Conservation (phyloP, 2,113 vertebrate genomes). For the Callorhinus ursinus region DNA sequence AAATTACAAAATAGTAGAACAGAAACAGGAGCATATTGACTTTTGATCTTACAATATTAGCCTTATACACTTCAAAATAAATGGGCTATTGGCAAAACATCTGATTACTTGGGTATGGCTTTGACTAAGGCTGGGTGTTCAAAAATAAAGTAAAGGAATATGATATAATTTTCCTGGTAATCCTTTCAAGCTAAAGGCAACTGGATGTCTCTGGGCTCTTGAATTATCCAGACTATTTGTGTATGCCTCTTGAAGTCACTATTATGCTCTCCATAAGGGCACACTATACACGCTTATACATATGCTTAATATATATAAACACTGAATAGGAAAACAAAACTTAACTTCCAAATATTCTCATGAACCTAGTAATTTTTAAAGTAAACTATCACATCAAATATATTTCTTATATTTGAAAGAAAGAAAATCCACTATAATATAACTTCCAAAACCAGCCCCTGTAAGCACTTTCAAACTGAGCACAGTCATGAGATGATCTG, state of each 20-base stretch:
- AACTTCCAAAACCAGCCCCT: neutral
- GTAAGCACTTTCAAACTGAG: neutral
- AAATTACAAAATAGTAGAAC: conserved; percentile 1
- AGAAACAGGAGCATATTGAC: conserved; percentile 1
- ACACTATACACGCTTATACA: neutral
- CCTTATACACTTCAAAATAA: conserved; percentile 3
- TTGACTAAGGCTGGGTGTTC: neutral
- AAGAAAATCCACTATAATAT: neutral
- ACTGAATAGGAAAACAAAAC: neutral
- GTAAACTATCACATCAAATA: neutral
- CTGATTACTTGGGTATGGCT: neutral
- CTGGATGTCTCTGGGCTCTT: neutral
- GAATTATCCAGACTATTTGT: neutral
- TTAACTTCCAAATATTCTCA: neutral
- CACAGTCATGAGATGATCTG: neutral
- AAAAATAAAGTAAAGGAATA: neutral
- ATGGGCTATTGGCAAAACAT: conserved; percentile 23
- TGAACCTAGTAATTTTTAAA: neutral
- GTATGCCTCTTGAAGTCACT: neutral
- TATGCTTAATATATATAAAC: neutral
- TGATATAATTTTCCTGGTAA: neutral
- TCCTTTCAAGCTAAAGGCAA: neutral
- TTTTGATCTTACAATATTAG: conserved; percentile 44
- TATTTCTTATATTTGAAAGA: neutral
- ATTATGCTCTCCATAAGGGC: neutral